Evolutionary conservation across 2,888 invertebrate species (phyloP), one percentile per base, ranked within the genome.

Genomic region (Ptilodon capucinus): DNA sequence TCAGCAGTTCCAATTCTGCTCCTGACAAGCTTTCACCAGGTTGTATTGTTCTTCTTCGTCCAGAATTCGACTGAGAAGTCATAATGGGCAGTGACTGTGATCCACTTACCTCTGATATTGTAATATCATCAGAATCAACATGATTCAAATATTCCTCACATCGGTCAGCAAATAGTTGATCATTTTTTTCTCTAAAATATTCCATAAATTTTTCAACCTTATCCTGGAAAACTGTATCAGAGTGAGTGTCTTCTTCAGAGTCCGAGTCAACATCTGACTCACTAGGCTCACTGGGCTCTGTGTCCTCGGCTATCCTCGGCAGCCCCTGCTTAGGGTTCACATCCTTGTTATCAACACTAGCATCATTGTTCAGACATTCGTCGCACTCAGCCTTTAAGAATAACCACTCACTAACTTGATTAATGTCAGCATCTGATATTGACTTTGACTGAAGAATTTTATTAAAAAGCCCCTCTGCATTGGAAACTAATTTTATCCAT

Each of bases 361-460:
- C 87, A 67, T 94, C 94, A 54, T 83, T 89, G 54, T 93, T 93
- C 40, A 95, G 91, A 74, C 96, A 96, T 73, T 97, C 96, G 79
- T 97, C 96, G 81, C 96, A 97, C 81, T 97, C 97, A 62, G 96
- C 96, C 73, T 97, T 97, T 53, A 96, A 86, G 68, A 95, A 96
- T 14, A 97, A 85, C 97, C 97, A 97, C 62, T 96, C 95, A 71
- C 95, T 91, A 6, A 92, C 88, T 82, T 95, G 95, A 69, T 95
- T 95, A 58, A 94, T 92, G 74, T 96, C 95, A 51, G 92, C 86
- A 44, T 95, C 94, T 9, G 94, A 92, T 46, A 97, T 76, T n/a
- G 93, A 91, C 68, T 94, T 94, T 34, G 93, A 94, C 13, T 93
- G 92, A 41, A 96, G 91, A 36, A 97, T 92, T 79, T 93, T 95